phyloP scores from a whole-genome alignment of 2,113 vertebrate species.

The Erythrolamprus reginae region DNA sequence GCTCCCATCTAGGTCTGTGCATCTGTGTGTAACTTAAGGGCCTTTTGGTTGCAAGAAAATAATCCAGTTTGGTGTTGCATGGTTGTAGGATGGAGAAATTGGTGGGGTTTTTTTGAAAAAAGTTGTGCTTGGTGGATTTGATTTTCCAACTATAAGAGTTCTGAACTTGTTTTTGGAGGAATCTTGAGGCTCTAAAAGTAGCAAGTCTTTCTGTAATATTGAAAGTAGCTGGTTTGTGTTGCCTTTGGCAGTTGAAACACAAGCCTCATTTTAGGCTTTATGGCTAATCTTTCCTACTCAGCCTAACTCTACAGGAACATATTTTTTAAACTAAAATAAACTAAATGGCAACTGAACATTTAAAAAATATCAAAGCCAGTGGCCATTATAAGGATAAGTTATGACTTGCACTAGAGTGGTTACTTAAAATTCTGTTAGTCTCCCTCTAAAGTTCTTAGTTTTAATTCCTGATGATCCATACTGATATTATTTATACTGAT shows the following conservation, averaged over 20 bases:
- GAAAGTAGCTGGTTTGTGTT: not conserved
- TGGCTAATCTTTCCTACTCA: no score
- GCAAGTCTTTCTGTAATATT: not conserved
- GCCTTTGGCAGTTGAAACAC: not conserved
- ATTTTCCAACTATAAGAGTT: not conserved
- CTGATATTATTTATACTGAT: no score
- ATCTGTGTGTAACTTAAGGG: not conserved
- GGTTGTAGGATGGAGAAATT: not conserved
- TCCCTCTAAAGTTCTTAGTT: not conserved
- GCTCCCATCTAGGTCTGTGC: not conserved
- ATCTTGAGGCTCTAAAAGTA: not conserved
- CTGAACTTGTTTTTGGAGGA: not conserved
- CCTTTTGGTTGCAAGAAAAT: not conserved
- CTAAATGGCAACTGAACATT: not conserved
- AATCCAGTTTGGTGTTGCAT: no score
- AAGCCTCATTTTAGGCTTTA: not conserved
- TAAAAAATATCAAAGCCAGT: not conserved
- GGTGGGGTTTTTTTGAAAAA: not conserved
- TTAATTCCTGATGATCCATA: not conserved
- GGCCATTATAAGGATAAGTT: constrained; percentile 26
- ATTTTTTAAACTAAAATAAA: not conserved
- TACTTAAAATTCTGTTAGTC: not conserved
- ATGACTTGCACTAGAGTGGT: constrained; percentile 22
- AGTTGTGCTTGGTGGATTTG: not conserved
- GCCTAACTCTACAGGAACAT: not conserved